These are phyloP conservation scores for Erpobdella octoculata DNA, from an alignment of 2,888 invertebrate species.

Conservation along the genomic window DNA sequence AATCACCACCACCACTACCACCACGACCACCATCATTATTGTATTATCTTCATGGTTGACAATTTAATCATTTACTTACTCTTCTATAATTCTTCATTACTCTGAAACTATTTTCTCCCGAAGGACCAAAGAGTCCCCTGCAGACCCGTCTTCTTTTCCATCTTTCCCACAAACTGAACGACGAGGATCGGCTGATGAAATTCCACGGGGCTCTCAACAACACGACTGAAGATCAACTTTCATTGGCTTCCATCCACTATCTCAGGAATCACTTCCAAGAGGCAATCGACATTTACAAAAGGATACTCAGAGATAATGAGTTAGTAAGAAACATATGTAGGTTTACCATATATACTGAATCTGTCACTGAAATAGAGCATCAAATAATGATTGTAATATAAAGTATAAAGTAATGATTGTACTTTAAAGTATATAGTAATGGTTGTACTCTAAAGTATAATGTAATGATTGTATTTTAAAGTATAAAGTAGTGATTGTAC, in stretches of 20 bases:
- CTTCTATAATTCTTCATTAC: too few species aligned
- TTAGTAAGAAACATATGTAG: conserved; percentile 48
- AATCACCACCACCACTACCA: too few species aligned
- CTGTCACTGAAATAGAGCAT: not conserved
- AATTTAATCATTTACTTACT: too few species aligned
- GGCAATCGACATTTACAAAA: conserved; percentile 94
- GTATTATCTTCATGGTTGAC: too few species aligned
- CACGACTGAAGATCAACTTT: conserved; percentile 84
- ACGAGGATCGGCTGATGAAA: conserved; percentile 74
- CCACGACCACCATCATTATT: too few species aligned
- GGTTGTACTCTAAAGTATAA: not conserved
- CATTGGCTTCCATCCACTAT: conserved; percentile 90
- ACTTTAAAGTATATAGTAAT: not conserved
- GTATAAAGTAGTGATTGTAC: not conserved
- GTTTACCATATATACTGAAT: not conserved
- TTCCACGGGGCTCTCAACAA: conserved; percentile 74
- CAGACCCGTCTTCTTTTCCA: conserved; percentile 80
- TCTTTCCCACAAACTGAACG: conserved; percentile 80
- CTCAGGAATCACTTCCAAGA: conserved; percentile 92
- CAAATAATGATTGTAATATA: not conserved
- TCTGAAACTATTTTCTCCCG: too few species aligned
- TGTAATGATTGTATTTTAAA: not conserved
- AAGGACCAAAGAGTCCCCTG: conserved; percentile 56
- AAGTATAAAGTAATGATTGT: not conserved
- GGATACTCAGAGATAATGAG: conserved; percentile 82